These are phyloP conservation scores for Chrysogorgia sp. DNA, from an alignment of 92 coral and sea anemone species.

Conservation along the genomic window DNA sequence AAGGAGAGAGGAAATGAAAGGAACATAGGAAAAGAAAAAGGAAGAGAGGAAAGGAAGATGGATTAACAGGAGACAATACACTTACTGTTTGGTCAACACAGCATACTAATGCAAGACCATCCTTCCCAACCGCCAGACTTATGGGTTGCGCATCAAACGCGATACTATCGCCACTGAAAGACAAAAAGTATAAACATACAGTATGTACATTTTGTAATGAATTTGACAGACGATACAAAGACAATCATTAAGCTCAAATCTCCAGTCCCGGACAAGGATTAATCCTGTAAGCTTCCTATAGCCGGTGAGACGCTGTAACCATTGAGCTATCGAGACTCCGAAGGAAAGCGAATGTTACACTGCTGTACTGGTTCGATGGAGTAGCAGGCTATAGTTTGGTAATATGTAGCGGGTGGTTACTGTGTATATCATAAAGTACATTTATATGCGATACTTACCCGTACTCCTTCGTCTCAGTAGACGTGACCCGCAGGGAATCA, in stretches of 20 bases:
- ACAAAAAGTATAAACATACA: neutral
- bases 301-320: too few species aligned
- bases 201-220: too few species aligned
- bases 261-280: too few species aligned
- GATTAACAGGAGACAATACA: neutral
- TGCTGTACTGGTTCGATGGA: too few species aligned
- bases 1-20: neutral
- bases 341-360: too few species aligned
- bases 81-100: slow-evolving; percentile 73
- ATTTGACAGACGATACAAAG: too few species aligned
- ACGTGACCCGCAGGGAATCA: slow-evolving; percentile 75
- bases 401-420: neutral
- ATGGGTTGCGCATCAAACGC: slow-evolving; percentile 75
- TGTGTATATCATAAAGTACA: neutral
- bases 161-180: slow-evolving; percentile 63
- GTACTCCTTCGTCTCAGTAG: slow-evolving; percentile 77
- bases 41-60: neutral
- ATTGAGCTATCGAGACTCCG: too few species aligned
- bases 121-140: slow-evolving; percentile 74
- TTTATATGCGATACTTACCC: slow-evolving; percentile 53
- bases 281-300: neutral
- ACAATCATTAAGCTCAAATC: too few species aligned
- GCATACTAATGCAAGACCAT: slow-evolving; percentile 72
- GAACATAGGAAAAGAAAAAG: too few species aligned
- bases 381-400: too few species aligned